Base-by-base conservation (phyloP, 2,888 invertebrate species). In the Drosophila putrida region DNA sequence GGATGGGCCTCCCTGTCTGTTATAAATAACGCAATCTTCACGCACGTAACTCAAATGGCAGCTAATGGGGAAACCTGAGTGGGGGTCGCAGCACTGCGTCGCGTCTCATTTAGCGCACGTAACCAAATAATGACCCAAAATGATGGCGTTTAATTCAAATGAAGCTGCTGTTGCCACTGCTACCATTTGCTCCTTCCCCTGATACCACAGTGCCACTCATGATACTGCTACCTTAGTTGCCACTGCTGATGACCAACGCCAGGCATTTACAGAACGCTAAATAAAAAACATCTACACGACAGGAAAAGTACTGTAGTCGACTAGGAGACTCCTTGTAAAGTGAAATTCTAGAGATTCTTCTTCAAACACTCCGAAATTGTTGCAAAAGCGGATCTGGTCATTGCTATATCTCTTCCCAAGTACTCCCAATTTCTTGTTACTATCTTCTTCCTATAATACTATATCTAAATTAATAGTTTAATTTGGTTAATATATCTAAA, bases 41-140 rank as follows among this genome's bases (percentile, higher is more conserved):
- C 81, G 90, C 86, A 86, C 86, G 90, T 86, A 86, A 80, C 83
- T 83, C 89, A 86, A 90, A 88, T 86, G 80, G 57, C 71, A 77
- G 68, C 80, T 78, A 81, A 71, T 85, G 82, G 79, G 67, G 62
- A 47, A 13, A 64, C 28, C 27, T 59, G 27, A 27, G 54, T 58
- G 47, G 53, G 50, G 13, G 49, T 27, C 15, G 20, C 49, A 11
- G n/a, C 31, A 33, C 31, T 20, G 49, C 71, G 82, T 80, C 83
- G 90, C 90, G 89, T 88, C 90, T 86, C 85, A 86, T 86, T 90
- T 89, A 88, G 82, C 90, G 81, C 89, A 89, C 90, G 90, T 87
- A 90, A 71, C 76, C 88, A 86, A 88, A 85, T 90, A 90, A 89
- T 90, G 89, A 82, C 90, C 90, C 80, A 77, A 90, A 88, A 90